Evolutionary conservation across 37 sponge, comb jelly and placozoan species (phyloP).

Genomic region (Chondrilla cf. caribensis): DNA sequence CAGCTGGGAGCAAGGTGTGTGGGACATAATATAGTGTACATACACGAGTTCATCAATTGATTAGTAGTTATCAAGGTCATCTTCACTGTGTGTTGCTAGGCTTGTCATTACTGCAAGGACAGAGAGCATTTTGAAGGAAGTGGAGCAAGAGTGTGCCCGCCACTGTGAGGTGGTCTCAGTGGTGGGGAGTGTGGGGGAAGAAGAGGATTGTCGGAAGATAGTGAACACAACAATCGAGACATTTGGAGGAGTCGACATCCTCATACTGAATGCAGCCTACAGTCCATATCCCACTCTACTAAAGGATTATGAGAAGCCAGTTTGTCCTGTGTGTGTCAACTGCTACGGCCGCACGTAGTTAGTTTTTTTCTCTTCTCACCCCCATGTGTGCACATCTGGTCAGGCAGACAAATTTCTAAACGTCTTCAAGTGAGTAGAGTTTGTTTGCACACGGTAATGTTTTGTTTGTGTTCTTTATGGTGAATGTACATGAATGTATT

Average conservation of each 20-base stretch:
- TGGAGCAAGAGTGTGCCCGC: slow-evolving; percentile 13
- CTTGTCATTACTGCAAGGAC: slow-evolving; percentile 50
- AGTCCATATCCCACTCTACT: slow-evolving; percentile 18
- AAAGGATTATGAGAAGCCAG: slow-evolving; percentile 28
- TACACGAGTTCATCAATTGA: neutral
- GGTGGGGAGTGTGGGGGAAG: slow-evolving; percentile 36
- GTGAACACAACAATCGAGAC: slow-evolving; percentile 27
- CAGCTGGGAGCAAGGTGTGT: slow-evolving; percentile 41
- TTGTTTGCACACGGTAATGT: too few species aligned
- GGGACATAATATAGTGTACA: too few species aligned
- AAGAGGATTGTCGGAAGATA: slow-evolving; percentile 47
- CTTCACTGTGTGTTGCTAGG: neutral
- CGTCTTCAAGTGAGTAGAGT: neutral
- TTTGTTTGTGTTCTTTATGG: too few species aligned
- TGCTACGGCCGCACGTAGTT: too few species aligned
- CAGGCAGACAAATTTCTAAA: neutral
- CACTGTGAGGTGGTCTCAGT: slow-evolving; percentile 38
- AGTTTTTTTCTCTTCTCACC: too few species aligned
- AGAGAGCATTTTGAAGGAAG: slow-evolving; percentile 27
- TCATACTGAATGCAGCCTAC: slow-evolving; percentile 56
- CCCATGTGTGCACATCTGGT: neutral
- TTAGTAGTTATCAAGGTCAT: neutral
- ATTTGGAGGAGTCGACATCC: slow-evolving; percentile 53
- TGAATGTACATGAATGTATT: too few species aligned
- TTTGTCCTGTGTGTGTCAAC: too few species aligned